Percentiles rank a stretch among this genome's conserved stretches.
phyloP scores from a whole-genome alignment of 2,888 invertebrate species.

The Platycheirus albimanus region DNA sequence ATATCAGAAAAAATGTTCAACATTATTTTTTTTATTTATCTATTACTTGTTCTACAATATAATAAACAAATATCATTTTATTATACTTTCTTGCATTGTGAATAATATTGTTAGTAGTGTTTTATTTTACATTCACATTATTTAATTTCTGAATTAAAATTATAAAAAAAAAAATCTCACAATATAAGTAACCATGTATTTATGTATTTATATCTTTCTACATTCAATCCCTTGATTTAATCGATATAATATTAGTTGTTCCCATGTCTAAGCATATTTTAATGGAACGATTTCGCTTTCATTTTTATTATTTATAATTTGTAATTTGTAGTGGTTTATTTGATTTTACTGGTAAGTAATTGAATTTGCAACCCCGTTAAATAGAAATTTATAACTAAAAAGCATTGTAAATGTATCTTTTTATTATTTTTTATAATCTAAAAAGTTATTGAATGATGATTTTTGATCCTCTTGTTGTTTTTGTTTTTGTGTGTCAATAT shows the following conservation, averaged over 20 bases:
- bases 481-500: slow-evolving; percentile 53
- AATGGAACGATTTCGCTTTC: slow-evolving; percentile 53
- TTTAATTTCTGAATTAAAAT: slow-evolving; percentile 34
- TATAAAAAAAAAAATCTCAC: slow-evolving; percentile 28
- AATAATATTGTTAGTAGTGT: slow-evolving; percentile 55
- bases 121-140: slow-evolving; percentile 48
- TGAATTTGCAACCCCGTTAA: slow-evolving; percentile 39
- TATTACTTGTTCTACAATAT: slow-evolving; percentile 63
- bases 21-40: slow-evolving; percentile 74
- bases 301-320: slow-evolving; percentile 17
- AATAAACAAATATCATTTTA: slow-evolving; percentile 67
- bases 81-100: slow-evolving; percentile 61
- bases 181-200: slow-evolving; percentile 49
- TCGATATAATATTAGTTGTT: slow-evolving; percentile 61
- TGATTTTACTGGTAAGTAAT: slow-evolving; percentile 43
- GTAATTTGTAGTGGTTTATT: slow-evolving; percentile 26
- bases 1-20: slow-evolving; percentile 77
- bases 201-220: slow-evolving; percentile 8
- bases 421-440: slow-evolving; percentile 63
- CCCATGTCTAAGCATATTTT: slow-evolving; percentile 53
- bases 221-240: slow-evolving; percentile 48
- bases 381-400: slow-evolving; percentile 60
- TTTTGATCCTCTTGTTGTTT: slow-evolving; percentile 35
- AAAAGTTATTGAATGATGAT: slow-evolving; percentile 40
- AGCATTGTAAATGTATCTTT: slow-evolving; percentile 59